A percentile compares a stretch with the other conserved stretches of the same genome.
Evolutionary conservation across 2,113 vertebrate species (phyloP).

Genomic region (Raja brachyura): DNA sequence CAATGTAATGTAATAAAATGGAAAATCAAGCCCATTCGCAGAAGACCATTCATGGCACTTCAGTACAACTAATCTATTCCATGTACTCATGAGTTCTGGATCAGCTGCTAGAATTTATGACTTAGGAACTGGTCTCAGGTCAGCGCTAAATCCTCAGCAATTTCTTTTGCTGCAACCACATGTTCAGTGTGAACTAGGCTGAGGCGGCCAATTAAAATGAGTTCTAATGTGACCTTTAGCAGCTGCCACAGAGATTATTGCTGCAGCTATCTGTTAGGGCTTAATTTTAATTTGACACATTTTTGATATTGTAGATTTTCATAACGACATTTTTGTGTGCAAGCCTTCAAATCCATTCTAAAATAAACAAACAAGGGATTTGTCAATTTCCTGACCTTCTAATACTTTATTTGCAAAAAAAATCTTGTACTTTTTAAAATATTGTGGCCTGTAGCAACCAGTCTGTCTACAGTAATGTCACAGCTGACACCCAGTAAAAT

Average conservation of each 20-base stretch:
- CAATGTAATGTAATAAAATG: slow-evolving; percentile 5
- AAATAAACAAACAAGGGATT: slow-evolving; percentile 1
- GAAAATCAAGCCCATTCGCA: slow-evolving; percentile 6
- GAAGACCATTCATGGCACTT: background rate
- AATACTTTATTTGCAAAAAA: background rate
- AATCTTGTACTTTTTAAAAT: slow-evolving; percentile 2
- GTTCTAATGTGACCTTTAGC: slow-evolving; percentile 35
- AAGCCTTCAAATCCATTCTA: background rate
- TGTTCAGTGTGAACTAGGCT: slow-evolving; percentile 26
- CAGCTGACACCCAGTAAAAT: slow-evolving; percentile 39
- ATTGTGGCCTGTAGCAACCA: slow-evolving; percentile 7
- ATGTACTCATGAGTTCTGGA: background rate
- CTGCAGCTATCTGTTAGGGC: background rate
- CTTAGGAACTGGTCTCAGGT: slow-evolving; percentile 10
- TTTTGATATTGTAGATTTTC: background rate
- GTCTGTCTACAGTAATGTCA: slow-evolving; percentile 33
- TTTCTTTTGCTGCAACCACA: slow-evolving; percentile 15
- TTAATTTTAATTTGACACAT: background rate
- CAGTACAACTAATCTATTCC: slow-evolving; percentile 4
- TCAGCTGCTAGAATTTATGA: slow-evolving; percentile 34
- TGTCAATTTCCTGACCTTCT: slow-evolving; percentile 2
- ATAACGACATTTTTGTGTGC: background rate
- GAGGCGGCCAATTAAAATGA: slow-evolving; percentile 34
- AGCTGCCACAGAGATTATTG: slow-evolving; percentile 28
- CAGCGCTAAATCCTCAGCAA: slow-evolving; percentile 4